phyloP scores from a whole-genome alignment of 1,140 invertebrate genomes.

The Daktulosphaira vitifoliae region DNA sequence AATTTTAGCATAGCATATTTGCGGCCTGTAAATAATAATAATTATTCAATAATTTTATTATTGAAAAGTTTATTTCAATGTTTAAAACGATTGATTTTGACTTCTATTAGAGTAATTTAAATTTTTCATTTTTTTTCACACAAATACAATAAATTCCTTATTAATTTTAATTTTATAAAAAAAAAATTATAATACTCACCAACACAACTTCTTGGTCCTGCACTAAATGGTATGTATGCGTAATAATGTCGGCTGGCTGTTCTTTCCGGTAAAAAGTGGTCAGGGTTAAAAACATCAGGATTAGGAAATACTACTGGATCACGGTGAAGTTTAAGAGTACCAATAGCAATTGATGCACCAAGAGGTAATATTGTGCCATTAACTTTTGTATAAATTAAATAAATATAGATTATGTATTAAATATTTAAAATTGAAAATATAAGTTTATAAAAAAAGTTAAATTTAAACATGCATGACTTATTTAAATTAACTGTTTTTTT shows the following conservation, averaged over 20 bases:
- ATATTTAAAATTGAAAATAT: too few species aligned
- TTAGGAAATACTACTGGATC: slow-evolving; percentile 62
- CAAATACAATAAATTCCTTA: too few species aligned
- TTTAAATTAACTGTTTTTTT: too few species aligned
- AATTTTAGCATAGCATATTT: slow-evolving; percentile 82
- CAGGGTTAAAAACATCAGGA: slow-evolving; percentile 69
- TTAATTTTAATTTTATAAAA: background rate
- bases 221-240: slow-evolving; percentile 77
- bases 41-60: too few species aligned
- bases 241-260: slow-evolving; percentile 67
- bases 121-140: too few species aligned
- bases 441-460: too few species aligned
- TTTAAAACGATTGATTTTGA: too few species aligned
- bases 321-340: slow-evolving; percentile 59
- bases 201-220: slow-evolving; percentile 75
- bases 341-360: slow-evolving; percentile 56
- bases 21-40: slow-evolving; percentile 50
- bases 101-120: too few species aligned
- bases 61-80: too few species aligned
- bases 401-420: too few species aligned
- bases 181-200: too few species aligned
- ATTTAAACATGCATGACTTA: too few species aligned
- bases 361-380: slow-evolving; percentile 53
- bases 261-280: slow-evolving; percentile 73
- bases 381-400: slow-evolving; percentile 42